phyloP scores from a whole-genome alignment of 2,113 vertebrate species.

The Stomatorhinus ivindoensis region DNA sequence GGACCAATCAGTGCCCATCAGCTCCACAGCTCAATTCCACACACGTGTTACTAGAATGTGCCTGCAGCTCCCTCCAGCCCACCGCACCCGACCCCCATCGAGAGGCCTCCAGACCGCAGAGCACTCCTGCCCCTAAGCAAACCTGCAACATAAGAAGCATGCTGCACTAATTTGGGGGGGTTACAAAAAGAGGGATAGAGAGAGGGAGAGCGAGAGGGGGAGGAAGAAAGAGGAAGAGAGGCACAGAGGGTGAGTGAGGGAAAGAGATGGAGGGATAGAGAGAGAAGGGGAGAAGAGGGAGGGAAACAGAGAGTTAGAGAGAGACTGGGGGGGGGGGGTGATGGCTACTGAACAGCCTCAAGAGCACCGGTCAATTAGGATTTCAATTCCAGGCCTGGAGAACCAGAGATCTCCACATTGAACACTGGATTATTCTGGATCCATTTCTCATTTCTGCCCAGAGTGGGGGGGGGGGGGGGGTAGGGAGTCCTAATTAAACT shows the following conservation, averaged over 20 bases:
- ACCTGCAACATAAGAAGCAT: constrained; percentile 52
- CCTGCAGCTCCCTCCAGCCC: constrained; percentile 37
- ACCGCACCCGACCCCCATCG: constrained; percentile 33
- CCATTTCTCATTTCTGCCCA: constrained; percentile 25
- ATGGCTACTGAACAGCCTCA: not conserved
- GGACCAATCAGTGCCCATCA: not conserved
- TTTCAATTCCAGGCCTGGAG: not conserved
- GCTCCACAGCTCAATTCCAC: not conserved
- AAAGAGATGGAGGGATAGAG: not conserved
- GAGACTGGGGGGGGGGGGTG: not conserved
- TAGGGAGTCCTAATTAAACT: constrained; percentile 28
- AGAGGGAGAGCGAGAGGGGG: not conserved
- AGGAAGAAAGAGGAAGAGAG: not conserved
- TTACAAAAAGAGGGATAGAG: not conserved
- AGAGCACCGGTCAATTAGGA: not conserved
- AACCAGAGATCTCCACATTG: not conserved
- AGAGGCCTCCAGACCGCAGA: constrained; percentile 25
- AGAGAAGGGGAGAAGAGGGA: not conserved
- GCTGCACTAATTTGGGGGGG: constrained; percentile 21
- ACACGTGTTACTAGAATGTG: constrained; percentile 17
- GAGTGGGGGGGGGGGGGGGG: not conserved
- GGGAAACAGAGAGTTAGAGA: not conserved
- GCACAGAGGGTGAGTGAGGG: not conserved
- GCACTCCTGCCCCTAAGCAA: constrained; percentile 35
- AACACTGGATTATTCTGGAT: constrained; percentile 14